Percentiles rank a stretch among this genome's conserved stretches.
These are phyloP conservation scores for Diadema setosum DNA, from an alignment of 35 echinoderm and acorn worm genomes.

Conservation along the genomic window DNA sequence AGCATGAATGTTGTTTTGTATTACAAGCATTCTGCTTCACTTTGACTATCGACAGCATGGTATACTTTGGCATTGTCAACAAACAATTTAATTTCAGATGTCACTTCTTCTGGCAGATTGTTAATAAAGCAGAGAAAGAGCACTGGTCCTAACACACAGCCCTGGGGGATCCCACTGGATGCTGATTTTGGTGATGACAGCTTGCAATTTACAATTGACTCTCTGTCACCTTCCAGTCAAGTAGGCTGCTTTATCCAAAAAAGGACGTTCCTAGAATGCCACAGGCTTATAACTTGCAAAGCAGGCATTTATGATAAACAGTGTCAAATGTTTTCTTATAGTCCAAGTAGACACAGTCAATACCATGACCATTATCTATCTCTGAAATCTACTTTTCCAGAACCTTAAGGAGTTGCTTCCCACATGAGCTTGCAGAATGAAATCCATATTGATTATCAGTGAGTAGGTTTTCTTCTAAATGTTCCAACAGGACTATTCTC, in stretches of 20 bases:
- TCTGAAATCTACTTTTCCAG: neutral
- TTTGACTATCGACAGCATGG: neutral
- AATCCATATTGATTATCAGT: slow-evolving; percentile 16
- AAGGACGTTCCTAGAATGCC: neutral
- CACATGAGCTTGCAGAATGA: neutral
- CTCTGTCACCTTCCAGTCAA: neutral
- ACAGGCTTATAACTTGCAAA: neutral
- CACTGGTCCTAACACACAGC: neutral
- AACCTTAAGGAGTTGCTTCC: slow-evolving; percentile 5
- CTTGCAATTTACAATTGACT: neutral
- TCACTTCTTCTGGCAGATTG: neutral
- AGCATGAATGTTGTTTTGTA: neutral
- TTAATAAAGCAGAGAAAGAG: neutral
- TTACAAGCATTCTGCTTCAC: neutral
- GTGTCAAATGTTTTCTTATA: slow-evolving; percentile 22
- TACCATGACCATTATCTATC: slow-evolving; percentile 8
- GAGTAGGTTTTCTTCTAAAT: neutral
- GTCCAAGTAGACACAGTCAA: neutral
- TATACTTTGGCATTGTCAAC: slow-evolving; percentile 16
- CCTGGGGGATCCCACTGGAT: slow-evolving; percentile 31
- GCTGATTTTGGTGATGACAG: neutral
- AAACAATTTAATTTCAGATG: neutral
- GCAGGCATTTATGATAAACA: neutral
- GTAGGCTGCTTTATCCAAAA: neutral
- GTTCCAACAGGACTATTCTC: neutral